Evolutionary conservation across 2,888 invertebrate genomes (phyloP), one percentile per base, ranked within the genome.

Genomic region (Apodemia zela): DNA sequence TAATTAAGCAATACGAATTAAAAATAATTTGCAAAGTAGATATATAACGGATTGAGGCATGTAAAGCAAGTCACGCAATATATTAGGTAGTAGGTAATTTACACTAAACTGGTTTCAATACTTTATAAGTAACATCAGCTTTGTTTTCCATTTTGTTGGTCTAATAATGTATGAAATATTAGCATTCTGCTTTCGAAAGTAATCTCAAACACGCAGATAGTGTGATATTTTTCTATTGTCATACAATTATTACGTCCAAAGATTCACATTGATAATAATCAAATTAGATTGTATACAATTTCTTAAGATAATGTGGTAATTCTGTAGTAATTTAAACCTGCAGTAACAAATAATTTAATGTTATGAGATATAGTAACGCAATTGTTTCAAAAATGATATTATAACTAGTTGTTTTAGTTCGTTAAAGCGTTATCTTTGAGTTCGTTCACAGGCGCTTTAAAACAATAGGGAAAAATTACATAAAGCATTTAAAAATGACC

Each of bases 401-500:
- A 25, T 54, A 54, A 54, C 18, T 21, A 21, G 11, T 54, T 54
- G 25, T 42, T 42, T 42, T 42, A 42, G 15, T 42, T 42, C 15
- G 42, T 15, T 42, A 15, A 38, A 38, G 38, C 15, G 25, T 54
- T 25, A 15, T 54, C 54, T 54, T 21, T 54, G 61, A 78, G 84
- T 84, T 81, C 80, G 80, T 89, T 89, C 87, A 81, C 89, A 89
- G 81, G 42, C 42, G 42, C 42, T 75, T 75, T 76, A 76, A 80
- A 87, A 87, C 82, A 83, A 86, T 82, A 73, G 79, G 78, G 59
- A 67, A 42, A 42, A 42, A 84, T 89, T 89, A 89, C 83, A 83
- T 89, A 89, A 89, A 84, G 80, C 78, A 86, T 87, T 84, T 85
- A 78, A 86, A 77, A 70, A 69, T 81, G 86, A 85, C 89, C 88